These are phyloP conservation scores for Metacarcinus magister DNA, from an alignment of 2,888 invertebrate species.

Conservation along the genomic window DNA sequence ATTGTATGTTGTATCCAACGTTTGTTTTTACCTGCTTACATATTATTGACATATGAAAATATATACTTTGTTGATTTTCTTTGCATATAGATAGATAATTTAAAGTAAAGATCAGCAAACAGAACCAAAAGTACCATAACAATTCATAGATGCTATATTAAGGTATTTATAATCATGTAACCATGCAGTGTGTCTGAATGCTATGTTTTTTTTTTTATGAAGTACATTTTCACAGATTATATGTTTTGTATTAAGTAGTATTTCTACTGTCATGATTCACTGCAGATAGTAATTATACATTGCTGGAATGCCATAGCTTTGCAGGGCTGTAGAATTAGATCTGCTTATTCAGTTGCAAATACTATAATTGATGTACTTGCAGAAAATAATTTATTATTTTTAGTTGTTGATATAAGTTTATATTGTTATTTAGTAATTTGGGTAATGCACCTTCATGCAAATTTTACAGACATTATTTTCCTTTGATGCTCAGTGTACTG, in stretches of 20 bases:
- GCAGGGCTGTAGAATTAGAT: constrained; percentile 42
- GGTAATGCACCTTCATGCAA: neutral
- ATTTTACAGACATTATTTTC: too few species aligned
- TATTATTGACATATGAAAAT: neutral
- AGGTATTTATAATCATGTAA: neutral
- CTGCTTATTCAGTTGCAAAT: neutral
- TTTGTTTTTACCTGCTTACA: neutral
- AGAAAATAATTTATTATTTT: neutral
- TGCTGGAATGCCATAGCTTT: constrained; percentile 22
- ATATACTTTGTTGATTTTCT: neutral
- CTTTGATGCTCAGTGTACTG: neutral
- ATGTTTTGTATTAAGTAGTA: constrained; percentile 26
- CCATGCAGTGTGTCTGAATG: neutral
- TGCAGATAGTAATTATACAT: neutral
- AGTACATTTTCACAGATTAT: constrained; percentile 30
- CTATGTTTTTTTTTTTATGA: neutral
- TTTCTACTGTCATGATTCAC: neutral
- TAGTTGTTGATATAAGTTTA: neutral
- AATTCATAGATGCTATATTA: neutral
- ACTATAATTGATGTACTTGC: neutral
- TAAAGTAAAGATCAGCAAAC: neutral
- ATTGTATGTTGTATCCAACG: neutral
- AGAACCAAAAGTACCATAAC: neutral
- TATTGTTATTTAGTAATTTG: neutral
- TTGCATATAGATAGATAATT: neutral